A percentile compares a stretch with the other conserved stretches of the same genome.
These are phyloP conservation scores for Fistularia tabacaria DNA, from an alignment of 2,797 vertebrate species.

Conservation along the genomic window DNA sequence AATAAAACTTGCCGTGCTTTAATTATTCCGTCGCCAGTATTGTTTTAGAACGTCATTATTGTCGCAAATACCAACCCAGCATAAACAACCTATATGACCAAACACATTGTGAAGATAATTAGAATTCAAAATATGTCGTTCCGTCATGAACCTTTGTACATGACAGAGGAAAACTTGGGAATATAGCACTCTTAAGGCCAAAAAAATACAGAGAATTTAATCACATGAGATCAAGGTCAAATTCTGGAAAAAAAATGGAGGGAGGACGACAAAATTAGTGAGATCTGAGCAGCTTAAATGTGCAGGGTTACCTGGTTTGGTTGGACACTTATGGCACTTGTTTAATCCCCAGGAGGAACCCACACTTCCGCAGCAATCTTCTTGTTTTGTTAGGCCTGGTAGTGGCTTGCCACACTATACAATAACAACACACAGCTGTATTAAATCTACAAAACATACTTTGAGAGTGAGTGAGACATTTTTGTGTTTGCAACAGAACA, in stretches of 20 bases:
- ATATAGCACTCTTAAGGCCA: too few relatives aligned
- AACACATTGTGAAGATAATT: too few relatives aligned
- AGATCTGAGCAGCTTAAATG: too few relatives aligned
- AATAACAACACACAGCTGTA: conserved; percentile 63
- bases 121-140: too few relatives aligned
- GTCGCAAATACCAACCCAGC: conserved; percentile 4
- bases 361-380: conserved; percentile 93
- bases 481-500: conserved; percentile 33
- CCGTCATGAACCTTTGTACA: too few relatives aligned
- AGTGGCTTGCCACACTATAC: conserved; percentile 87
- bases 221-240: too few relatives aligned
- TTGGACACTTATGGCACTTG: conserved; percentile 81
- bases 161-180: too few relatives aligned
- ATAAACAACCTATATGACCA: background rate
- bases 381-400: conserved; percentile 85
- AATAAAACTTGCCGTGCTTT: conserved; percentile 25
- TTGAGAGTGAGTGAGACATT: conserved; percentile 36
- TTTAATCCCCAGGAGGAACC: conserved; percentile 89
- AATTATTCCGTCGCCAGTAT: conserved; percentile 20
- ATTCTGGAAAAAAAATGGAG: too few relatives aligned
- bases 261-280: too few relatives aligned
- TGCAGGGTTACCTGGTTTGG: conserved; percentile 82
- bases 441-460: conserved; percentile 51
- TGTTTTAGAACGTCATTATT: conserved; percentile 21
- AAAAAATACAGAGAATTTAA: too few relatives aligned